Base-by-base conservation (phyloP, 2,888 invertebrate species). In the Ornithoptera priamus region DNA sequence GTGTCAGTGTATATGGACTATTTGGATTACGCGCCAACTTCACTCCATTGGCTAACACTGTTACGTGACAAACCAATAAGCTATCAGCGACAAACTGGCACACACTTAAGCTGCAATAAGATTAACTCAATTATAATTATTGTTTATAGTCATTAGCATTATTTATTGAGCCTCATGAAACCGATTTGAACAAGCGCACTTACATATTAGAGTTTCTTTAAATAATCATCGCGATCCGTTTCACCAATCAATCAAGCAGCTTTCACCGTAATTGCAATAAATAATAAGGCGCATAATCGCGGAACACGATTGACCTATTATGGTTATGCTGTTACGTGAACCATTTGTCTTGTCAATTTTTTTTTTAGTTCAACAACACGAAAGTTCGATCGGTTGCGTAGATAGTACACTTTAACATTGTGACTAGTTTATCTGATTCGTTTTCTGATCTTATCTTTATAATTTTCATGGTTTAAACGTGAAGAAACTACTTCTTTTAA, bases 211-310 rank as follows among this genome's bases (percentile, higher is more conserved):
- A 69, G 57, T 4, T 53, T 4, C 64, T 68, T 71, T 72, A 65
- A 65, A 24, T 62, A 61, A 57, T 67, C 39, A 57, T 67, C 68
- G 68, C 75, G 73, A 76, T 64, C 65, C 78, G 80, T 83, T 85
- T 82, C 83, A 80, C 82, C 77, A 72, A 85, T 85, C 82, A 81
- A 82, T 85, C 80, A 81, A 24, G 72, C 75, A 72, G 83, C 86
- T 88, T 88, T 88, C 87, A 81, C 83, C 76, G 79, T 87, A 87
- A 88, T 86, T 80, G 80, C 71, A 72, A 30, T 67, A 76, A 66
- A 75, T 77, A 83, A 83, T 85, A 85, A 84, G 80, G 80, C 81
- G 80, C 81, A 81, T 85, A 86, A 85, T 83, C 74, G 78, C 77
- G 69, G 78, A 79, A 17, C 63, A 50, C 56, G 24, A 24, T 20